phyloP scores from a whole-genome alignment of 1,140 invertebrate species.

The Lordiphosa collinella region DNA sequence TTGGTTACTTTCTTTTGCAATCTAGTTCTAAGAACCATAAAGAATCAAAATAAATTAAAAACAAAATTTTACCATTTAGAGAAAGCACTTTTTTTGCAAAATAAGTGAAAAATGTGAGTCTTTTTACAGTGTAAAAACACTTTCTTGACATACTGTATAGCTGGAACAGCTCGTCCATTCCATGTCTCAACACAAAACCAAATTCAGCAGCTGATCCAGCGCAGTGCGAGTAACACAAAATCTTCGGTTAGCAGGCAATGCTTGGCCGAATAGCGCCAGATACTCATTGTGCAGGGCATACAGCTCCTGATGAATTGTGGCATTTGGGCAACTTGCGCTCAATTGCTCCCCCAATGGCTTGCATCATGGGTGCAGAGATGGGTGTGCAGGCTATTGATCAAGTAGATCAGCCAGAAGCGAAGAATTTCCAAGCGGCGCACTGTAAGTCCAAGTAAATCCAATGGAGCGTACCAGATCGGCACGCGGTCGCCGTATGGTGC shows the following conservation, averaged over 20 bases:
- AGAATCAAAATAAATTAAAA: no score
- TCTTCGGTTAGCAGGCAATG: slow-evolving; percentile 55
- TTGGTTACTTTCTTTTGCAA: no score
- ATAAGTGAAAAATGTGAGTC: no score
- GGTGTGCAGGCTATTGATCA: slow-evolving; percentile 57
- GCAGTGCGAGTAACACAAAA: slow-evolving; percentile 38
- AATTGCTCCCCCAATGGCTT: slow-evolving; percentile 47
- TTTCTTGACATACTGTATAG: no score
- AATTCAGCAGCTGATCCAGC: slow-evolving; percentile 60
- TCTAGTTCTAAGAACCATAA: no score
- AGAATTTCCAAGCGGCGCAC: slow-evolving; percentile 70
- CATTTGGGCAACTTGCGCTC: slow-evolving; percentile 38
- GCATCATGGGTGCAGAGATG: slow-evolving; percentile 60
- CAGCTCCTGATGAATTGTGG: slow-evolving; percentile 44
- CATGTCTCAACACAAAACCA: slow-evolving; percentile 55
- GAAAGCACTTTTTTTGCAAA: no score
- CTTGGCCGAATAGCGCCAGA: slow-evolving; percentile 26
- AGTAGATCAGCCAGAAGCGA: slow-evolving; percentile 74
- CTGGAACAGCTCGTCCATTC: slow-evolving; percentile 46
- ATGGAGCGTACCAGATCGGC: slow-evolving; percentile 29
- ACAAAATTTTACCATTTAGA: no score
- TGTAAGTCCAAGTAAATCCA: slow-evolving; percentile 59
- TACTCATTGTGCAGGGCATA: slow-evolving; percentile 49
- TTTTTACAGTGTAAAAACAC: no score
- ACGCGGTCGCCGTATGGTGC: slow-evolving; percentile 25